Evolutionary conservation across 2,888 invertebrate species (phyloP).

Genomic region (Cheilosia impressa): DNA sequence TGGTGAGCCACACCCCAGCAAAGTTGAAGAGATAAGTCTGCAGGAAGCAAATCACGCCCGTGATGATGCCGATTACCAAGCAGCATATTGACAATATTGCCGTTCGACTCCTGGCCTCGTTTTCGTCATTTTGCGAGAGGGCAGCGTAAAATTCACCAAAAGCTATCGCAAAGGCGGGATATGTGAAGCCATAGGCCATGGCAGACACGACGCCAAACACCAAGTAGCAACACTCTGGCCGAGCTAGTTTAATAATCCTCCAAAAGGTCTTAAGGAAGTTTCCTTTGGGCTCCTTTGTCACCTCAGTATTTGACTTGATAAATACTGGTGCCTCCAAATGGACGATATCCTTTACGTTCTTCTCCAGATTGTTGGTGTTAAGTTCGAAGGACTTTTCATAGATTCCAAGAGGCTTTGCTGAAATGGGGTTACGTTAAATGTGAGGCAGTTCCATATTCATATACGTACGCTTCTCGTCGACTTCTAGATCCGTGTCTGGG

Average conservation of each 20-base stretch:
- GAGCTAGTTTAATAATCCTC: constrained; percentile 87
- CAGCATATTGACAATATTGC: constrained; percentile 87
- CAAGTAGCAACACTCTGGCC: constrained; percentile 88
- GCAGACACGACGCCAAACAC: constrained; percentile 87
- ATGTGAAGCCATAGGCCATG: constrained; percentile 88
- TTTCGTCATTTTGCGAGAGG: constrained; percentile 86
- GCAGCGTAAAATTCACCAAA: constrained; percentile 92
- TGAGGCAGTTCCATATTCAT: neutral
- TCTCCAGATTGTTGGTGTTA: constrained; percentile 81
- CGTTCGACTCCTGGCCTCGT: constrained; percentile 85
- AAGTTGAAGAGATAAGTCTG: constrained; percentile 90
- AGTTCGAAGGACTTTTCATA: constrained; percentile 83
- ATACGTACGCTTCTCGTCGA: constrained; percentile 79
- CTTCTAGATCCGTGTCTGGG: constrained; percentile 75
- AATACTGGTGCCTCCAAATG: constrained; percentile 79
- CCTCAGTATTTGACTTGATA: constrained; percentile 21
- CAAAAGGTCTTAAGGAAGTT: constrained; percentile 81
- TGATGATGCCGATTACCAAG: constrained; percentile 87
- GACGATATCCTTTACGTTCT: constrained; percentile 80
- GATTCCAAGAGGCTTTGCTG: constrained; percentile 80
- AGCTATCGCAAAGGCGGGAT: constrained; percentile 90
- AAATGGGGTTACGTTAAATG: constrained; percentile 3
- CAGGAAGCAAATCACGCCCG: constrained; percentile 88
- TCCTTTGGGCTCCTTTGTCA: constrained; percentile 80
- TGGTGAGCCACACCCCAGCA: constrained; percentile 90